A percentile compares a stretch with the other conserved stretches of the same genome.
phyloP scores from a whole-genome alignment of 30 jellyfish, hydroid and myxozoan genomes.

The Hydractinia symbiolongicarpus region DNA sequence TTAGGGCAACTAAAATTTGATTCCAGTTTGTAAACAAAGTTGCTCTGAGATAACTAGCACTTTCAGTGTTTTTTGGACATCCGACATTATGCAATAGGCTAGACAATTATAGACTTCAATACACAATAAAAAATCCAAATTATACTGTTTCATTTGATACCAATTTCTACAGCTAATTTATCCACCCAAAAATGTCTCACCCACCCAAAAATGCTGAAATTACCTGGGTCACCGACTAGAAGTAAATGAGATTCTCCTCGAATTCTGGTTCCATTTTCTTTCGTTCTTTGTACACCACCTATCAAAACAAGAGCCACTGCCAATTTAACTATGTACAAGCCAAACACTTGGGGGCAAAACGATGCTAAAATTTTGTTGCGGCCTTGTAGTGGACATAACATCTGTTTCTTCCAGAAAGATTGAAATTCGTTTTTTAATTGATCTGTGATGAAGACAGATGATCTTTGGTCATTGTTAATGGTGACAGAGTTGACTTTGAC shows the following conservation, averaged over 20 bases:
- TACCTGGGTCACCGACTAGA: constrained; percentile 99
- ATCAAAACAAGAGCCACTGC: constrained; percentile 89
- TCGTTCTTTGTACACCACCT: constrained; percentile 90
- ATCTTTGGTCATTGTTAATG: constrained; percentile 77
- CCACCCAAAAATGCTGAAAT: neutral
- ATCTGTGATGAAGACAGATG: constrained; percentile 60
- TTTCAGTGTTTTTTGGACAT: no score
- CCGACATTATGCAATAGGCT: no score
- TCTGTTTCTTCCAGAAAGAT: constrained; percentile 72
- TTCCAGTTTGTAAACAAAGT: no score
- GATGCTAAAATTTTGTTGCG: constrained; percentile 78
- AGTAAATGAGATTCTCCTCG: constrained; percentile 99
- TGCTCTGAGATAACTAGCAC: no score
- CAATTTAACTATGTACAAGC: constrained; percentile 79
- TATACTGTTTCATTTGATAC: no score
- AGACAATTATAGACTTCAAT: no score
- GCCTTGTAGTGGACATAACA: constrained; percentile 60
- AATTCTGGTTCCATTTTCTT: constrained; percentile 81
- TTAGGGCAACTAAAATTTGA: no score
- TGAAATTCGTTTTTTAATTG: constrained; percentile 68
- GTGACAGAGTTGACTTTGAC: constrained; percentile 73
- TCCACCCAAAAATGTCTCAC: no score
- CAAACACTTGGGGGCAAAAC: constrained; percentile 97
- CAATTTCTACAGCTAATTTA: no score
- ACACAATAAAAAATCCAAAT: no score